Conservation (phyloP, 37 sponge, comb jelly and placozoan species). For the Eunapius fragilis region DNA sequence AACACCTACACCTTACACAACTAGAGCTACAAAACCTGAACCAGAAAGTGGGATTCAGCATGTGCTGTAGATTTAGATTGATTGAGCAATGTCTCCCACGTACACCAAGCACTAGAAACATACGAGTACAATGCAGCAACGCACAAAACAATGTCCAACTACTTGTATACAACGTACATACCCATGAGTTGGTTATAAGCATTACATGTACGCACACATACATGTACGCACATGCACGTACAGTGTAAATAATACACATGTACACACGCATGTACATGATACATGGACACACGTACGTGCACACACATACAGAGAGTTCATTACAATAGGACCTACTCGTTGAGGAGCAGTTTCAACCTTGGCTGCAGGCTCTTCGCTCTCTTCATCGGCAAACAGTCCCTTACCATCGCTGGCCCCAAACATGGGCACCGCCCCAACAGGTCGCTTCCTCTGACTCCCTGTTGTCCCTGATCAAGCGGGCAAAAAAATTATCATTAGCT, state of each 20-base stretch:
- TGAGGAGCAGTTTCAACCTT: not conserved
- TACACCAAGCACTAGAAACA: too few relatives aligned
- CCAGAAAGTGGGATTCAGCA: too few relatives aligned
- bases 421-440: constrained; percentile 75
- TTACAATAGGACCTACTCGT: not conserved
- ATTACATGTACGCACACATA: not conserved
- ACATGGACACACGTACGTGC: not conserved
- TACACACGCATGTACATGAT: too few relatives aligned
- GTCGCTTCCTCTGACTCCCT: constrained; percentile 41
- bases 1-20: too few relatives aligned
- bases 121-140: too few relatives aligned
- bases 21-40: too few relatives aligned
- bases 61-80: too few relatives aligned
- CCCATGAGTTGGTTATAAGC: too few relatives aligned
- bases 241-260: not conserved
- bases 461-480: not conserved
- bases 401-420: constrained; percentile 52
- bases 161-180: too few relatives aligned
- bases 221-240: not conserved
- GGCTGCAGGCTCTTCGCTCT: constrained; percentile 24
- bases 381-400: constrained; percentile 70
- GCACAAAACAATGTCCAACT: too few relatives aligned
- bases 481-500: not conserved
- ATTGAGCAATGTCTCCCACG: too few relatives aligned
- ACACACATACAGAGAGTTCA: not conserved